Conservation (phyloP, 1,140 invertebrate genomes). For the Pissodes strobi region DNA sequence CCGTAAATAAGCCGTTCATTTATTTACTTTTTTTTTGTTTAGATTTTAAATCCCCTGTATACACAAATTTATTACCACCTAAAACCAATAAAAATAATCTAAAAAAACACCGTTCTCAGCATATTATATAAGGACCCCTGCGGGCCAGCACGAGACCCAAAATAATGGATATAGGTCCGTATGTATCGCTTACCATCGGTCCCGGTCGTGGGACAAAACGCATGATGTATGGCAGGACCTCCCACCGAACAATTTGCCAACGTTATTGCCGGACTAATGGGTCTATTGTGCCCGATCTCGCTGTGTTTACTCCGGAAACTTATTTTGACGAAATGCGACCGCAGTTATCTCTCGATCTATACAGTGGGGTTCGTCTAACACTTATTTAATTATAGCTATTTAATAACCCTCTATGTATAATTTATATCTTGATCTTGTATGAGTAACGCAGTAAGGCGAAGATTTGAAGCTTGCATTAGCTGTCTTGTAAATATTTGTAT, state of each 20-base stretch:
- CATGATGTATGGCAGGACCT: constrained; percentile 53
- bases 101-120: constrained; percentile 23
- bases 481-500: too few species aligned
- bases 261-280: constrained; percentile 56
- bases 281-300: constrained; percentile 46
- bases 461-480: too few species aligned
- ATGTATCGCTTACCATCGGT: constrained; percentile 44
- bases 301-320: constrained; percentile 27
- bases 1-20: too few species aligned
- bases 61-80: too few species aligned
- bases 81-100: constrained; percentile 32
- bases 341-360: constrained; percentile 10
- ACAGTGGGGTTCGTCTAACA: too few species aligned
- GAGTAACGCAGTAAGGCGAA: too few species aligned
- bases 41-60: too few species aligned
- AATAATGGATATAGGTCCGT: constrained; percentile 40
- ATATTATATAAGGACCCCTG: constrained; percentile 30
- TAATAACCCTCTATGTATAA: too few species aligned
- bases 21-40: too few species aligned
- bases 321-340: constrained; percentile 28
- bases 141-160: constrained; percentile 21
- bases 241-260: constrained; percentile 56
- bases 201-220: constrained; percentile 47
- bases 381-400: too few species aligned
- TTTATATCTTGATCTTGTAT: too few species aligned